These are phyloP conservation scores for Sminthurinus aureus DNA, from an alignment of 2,888 invertebrate species.

Conservation along the genomic window DNA sequence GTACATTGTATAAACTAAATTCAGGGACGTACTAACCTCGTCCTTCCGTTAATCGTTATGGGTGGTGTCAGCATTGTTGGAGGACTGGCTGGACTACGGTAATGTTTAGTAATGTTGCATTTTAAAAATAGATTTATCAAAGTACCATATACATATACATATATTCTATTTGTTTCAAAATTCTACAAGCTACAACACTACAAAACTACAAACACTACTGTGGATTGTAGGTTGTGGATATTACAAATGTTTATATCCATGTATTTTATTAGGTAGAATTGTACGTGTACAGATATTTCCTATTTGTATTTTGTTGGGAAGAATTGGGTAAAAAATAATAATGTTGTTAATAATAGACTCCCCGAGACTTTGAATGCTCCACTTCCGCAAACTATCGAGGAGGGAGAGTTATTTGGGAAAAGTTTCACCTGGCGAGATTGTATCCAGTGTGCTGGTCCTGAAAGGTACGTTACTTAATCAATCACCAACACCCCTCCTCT, in stretches of 20 bases:
- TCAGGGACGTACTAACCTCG: slow-evolving; percentile 84
- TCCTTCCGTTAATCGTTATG: slow-evolving; percentile 84
- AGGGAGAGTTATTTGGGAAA: slow-evolving; percentile 87
- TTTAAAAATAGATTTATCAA: too few species aligned
- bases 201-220: too few species aligned
- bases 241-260: too few species aligned
- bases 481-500: slow-evolving; percentile 25
- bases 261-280: too few species aligned
- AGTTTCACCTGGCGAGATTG: slow-evolving; percentile 81
- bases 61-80: slow-evolving; percentile 82
- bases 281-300: too few species aligned
- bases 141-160: too few species aligned
- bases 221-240: too few species aligned
- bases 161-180: too few species aligned
- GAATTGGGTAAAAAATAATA: not conserved
- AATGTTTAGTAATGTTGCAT: too few species aligned
- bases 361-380: slow-evolving; percentile 86
- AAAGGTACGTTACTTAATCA: slow-evolving; percentile 45
- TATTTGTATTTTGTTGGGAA: too few species aligned
- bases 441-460: slow-evolving; percentile 67
- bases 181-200: too few species aligned
- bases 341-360: slow-evolving; percentile 62
- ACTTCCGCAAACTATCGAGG: slow-evolving; percentile 85
- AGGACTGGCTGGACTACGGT: slow-evolving; percentile 74
- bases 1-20: too few species aligned